Percentiles rank a stretch among this genome's conserved stretches.
Conservation (phyloP, 2,113 vertebrate genomes). For the Bos javanicus region DNA sequence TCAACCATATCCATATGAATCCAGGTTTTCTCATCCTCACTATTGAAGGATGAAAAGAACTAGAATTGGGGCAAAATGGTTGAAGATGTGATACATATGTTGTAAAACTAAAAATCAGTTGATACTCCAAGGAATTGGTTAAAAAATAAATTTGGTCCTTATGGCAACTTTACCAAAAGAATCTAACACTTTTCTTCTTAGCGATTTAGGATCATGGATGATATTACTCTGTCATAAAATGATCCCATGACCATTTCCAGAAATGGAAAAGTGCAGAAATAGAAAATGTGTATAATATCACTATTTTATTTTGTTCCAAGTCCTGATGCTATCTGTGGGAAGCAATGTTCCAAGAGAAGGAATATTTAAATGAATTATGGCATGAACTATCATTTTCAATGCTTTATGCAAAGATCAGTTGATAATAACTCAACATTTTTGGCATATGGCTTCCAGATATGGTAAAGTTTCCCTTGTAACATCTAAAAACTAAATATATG, state of each 20-base stretch:
- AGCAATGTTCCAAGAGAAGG: background rate
- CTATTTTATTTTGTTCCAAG: conserved; percentile 22
- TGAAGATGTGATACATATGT: conserved; percentile 24
- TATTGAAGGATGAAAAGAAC: conserved; percentile 8
- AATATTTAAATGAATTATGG: conserved; percentile 9
- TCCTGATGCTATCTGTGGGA: conserved; percentile 6
- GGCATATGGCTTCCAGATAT: conserved; percentile 26
- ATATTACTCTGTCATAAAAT: conserved; percentile 52
- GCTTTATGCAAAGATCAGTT: background rate
- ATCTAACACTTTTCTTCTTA: conserved; percentile 52
- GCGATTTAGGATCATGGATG: background rate
- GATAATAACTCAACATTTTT: background rate
- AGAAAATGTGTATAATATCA: background rate
- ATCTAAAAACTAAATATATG: background rate
- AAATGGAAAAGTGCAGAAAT: conserved; percentile 34
- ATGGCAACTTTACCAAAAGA: conserved; percentile 38
- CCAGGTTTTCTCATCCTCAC: conserved; percentile 41
- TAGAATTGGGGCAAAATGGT: background rate
- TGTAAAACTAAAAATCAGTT: background rate
- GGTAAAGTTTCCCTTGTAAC: background rate
- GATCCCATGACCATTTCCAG: conserved; percentile 30
- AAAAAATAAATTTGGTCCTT: conserved; percentile 42
- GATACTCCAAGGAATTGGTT: background rate
- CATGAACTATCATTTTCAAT: conserved; percentile 17
- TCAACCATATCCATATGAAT: conserved; percentile 45